These are phyloP conservation scores for Agrilus cyanescens DNA, from an alignment of 2,888 invertebrate species.

Conservation along the genomic window DNA sequence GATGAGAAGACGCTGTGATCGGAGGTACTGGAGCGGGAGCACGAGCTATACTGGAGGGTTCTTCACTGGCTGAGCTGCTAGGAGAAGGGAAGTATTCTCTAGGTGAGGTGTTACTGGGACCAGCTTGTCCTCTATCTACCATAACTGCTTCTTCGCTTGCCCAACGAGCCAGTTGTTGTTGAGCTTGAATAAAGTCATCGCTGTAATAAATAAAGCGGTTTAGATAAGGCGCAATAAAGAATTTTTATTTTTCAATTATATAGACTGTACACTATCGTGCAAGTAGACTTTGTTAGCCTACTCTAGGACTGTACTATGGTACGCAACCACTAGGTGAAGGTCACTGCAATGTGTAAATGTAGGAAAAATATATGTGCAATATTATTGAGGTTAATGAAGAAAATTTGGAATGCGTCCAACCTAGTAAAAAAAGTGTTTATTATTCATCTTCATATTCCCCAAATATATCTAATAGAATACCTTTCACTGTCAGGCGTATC, in stretches of 20 bases:
- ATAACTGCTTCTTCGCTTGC: slow-evolving; percentile 67
- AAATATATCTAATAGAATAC: slow-evolving; percentile 39
- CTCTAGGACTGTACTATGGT: too few relatives aligned
- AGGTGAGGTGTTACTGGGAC: slow-evolving; percentile 37
- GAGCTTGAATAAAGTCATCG: slow-evolving; percentile 96
- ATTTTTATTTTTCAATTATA: background rate
- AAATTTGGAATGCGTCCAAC: too few relatives aligned
- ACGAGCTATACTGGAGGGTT: slow-evolving; percentile 43
- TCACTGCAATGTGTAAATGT: too few relatives aligned
- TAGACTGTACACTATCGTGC: too few relatives aligned
- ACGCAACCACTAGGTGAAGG: too few relatives aligned
- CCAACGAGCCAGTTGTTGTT: slow-evolving; percentile 92
- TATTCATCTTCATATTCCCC: background rate
- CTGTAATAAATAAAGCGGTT: slow-evolving; percentile 72
- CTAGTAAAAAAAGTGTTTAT: background rate
- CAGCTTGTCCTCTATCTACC: slow-evolving; percentile 28
- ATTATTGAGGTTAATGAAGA: too few relatives aligned
- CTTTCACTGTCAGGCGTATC: slow-evolving; percentile 84
- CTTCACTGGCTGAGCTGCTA: slow-evolving; percentile 39
- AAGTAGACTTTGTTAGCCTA: too few relatives aligned
- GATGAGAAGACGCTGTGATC: slow-evolving; percentile 28
- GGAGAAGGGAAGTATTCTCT: slow-evolving; percentile 48
- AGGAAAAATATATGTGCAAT: too few relatives aligned
- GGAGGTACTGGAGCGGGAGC: slow-evolving; percentile 36
- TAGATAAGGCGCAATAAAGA: background rate